Base-by-base conservation (phyloP, 2,113 vertebrate genomes). In the Gymnocephalus cernua region DNA sequence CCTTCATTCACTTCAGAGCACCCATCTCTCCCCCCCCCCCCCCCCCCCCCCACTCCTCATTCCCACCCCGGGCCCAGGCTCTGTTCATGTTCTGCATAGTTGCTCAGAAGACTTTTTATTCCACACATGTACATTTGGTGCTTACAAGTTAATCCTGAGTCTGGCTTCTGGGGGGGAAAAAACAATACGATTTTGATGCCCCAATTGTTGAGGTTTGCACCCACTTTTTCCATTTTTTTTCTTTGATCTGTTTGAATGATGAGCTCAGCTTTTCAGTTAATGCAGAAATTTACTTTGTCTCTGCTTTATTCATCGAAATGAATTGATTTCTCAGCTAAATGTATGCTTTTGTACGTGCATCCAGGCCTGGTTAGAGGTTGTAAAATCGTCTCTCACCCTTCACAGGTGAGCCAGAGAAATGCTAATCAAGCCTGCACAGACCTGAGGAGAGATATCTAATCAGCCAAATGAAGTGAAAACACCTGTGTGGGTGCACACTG, bases 1-100 rank as follows among this genome's bases (percentile, higher is more conserved):
- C 93, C 87, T 92, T 83, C 79, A 77, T 85, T 81, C 76, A 77
- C 71, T 82, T 54, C 76, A 66, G 69, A 66, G 70, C 61, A 73
- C 67, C 70, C 54, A n/a, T n/a, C n/a, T n/a, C n/a, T n/a, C 48
- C 1, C 51, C 32, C n/a, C n/a, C 61, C 75, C 67, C 70, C 54
- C 48, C 1, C 51, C 32, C n/a, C n/a, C 15, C n/a, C 18, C 6
- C 32, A 8, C 68, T 32, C 47, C 35, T 38, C 62, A 29, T 29
- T 27, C 38, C 44, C n/a, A 18, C 54, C 48, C 21, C n/a, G n/a
- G 23, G n/a, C 18, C 48, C 44, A 16, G 16, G 12, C 47, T 35
- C 27, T 50, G 6, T 41, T 41, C 50, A 58, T 10, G 4, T 1
- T 47, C 32, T 10, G 63, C 15, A 1, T 19, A 9, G 7, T 25